Conservation (phyloP, 2,888 invertebrate genomes). For the Temnothorax unifasciatus region DNA sequence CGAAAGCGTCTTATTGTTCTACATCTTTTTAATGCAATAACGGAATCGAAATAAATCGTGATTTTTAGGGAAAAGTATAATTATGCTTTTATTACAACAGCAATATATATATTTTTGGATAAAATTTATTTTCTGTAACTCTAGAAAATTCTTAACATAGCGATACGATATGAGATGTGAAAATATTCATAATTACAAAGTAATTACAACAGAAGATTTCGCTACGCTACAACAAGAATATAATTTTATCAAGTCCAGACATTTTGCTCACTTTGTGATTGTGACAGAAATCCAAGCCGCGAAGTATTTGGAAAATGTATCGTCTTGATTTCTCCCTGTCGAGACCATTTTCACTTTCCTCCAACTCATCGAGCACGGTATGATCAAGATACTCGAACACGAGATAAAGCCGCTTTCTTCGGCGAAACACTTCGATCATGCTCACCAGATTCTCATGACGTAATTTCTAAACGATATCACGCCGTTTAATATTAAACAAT, state of each 20-base stretch:
- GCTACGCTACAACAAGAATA: neutral
- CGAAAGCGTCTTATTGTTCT: neutral
- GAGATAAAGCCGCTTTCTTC: conserved; percentile 93
- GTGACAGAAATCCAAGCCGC: conserved; percentile 94
- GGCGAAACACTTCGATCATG: conserved; percentile 95
- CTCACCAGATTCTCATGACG: conserved; percentile 95
- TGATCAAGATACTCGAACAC: conserved; percentile 96
- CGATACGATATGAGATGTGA: neutral
- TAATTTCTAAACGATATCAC: conserved; percentile 89
- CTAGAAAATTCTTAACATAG: neutral
- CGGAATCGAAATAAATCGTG: neutral
- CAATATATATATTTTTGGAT: neutral
- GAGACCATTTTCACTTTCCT: conserved; percentile 90
- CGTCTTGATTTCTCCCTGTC: conserved; percentile 92
- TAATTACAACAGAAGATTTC: neutral
- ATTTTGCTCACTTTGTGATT: conserved; percentile 90
- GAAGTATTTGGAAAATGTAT: conserved; percentile 93
- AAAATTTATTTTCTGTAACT: neutral
- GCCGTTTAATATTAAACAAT: neutral
- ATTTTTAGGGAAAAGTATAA: neutral
- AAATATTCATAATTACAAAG: neutral
- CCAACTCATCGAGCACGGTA: conserved; percentile 94
- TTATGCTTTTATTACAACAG: neutral
- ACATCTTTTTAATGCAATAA: neutral
- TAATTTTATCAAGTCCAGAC: neutral